Base-by-base conservation (phyloP, 2,888 invertebrate species). In the Nasonovia ribisnigri region DNA sequence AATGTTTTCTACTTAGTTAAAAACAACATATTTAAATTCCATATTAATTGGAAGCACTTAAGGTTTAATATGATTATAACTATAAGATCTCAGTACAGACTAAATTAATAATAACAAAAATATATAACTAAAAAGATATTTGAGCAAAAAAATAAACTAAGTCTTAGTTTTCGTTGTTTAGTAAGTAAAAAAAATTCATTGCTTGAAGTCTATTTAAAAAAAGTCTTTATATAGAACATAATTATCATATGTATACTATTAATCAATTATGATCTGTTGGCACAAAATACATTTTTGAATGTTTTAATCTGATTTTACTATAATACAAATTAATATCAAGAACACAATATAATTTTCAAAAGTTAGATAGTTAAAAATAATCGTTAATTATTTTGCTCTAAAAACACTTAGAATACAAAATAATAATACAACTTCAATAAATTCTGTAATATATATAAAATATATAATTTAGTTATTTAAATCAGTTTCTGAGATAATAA, bases 111-210 rank as follows among this genome's bases (percentile, higher is more conserved):
- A 84, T 20, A 77, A 77, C 3, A 77, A 36, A 77, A 36, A 29
- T 57, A 20, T 84, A 84, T 29, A 26, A 87, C 60, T 87, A 60
- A 87, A 92, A 92, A 67, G 3, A 87, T 60, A 87, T 87, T 92
- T 92, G 87, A 92, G 92, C 92, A 92, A 91, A 87, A 91, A 67
- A 92, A 92, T 87, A 92, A 60, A 86, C 24, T 84, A 90, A 92
- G 60, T 60, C 92, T 92, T 92, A 42, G 46, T 13, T 87, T 92
- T 92, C 0, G 20, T 77, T 36, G 36, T 77, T 77, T 77, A 77
- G 77, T 36, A 48, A 26, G 29, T 87, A 60, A 87, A 67, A 92
- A 43, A 84, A n/a, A 51, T 77, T 26, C n/a, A 29, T 36, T 36
- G 36, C 48, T 77, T 42, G 24, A 51, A 88, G 46, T 43, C 86